These are phyloP conservation scores for Drosophila kepulauana DNA, from an alignment of 1,140 invertebrate genomes.

Conservation along the genomic window DNA sequence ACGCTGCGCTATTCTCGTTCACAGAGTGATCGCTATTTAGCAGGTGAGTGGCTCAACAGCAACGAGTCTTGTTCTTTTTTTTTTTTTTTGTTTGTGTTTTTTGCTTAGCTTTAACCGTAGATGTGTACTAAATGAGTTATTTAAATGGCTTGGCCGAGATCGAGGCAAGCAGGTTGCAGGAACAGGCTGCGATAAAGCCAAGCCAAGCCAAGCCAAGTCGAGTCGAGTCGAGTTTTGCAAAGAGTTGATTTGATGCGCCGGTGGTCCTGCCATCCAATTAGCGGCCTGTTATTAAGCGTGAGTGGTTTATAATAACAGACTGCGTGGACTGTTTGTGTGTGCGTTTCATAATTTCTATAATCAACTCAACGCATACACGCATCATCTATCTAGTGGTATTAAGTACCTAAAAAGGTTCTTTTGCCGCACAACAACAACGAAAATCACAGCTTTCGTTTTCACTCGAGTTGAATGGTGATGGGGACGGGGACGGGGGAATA, in stretches of 20 bases:
- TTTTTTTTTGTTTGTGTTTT: conserved; percentile 26
- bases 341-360: conserved; percentile 74
- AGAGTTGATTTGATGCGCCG: conserved; percentile 67
- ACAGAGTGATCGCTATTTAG: conserved; percentile 86
- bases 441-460: conserved; percentile 64
- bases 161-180: conserved; percentile 8
- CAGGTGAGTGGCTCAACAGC: conserved; percentile 85
- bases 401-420: not conserved
- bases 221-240: not conserved
- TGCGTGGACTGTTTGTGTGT: conserved; percentile 13
- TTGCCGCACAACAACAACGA: not conserved
- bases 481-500: conserved; percentile 8
- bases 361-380: conserved; percentile 32
- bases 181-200: not conserved
- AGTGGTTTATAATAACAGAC: conserved; percentile 81
- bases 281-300: conserved; percentile 78
- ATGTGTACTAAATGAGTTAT: conserved; percentile 77
- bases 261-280: conserved; percentile 82
- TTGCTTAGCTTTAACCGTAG: conserved; percentile 32
- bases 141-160: conserved; percentile 63
- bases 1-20: conserved; percentile 85
- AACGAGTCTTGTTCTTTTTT: conserved; percentile 63
- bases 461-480: conserved; percentile 17
- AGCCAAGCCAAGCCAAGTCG: no score
- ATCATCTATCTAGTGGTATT: not conserved